These are phyloP conservation scores for Diaperis boleti DNA, from an alignment of 2,888 invertebrate species.

Conservation along the genomic window DNA sequence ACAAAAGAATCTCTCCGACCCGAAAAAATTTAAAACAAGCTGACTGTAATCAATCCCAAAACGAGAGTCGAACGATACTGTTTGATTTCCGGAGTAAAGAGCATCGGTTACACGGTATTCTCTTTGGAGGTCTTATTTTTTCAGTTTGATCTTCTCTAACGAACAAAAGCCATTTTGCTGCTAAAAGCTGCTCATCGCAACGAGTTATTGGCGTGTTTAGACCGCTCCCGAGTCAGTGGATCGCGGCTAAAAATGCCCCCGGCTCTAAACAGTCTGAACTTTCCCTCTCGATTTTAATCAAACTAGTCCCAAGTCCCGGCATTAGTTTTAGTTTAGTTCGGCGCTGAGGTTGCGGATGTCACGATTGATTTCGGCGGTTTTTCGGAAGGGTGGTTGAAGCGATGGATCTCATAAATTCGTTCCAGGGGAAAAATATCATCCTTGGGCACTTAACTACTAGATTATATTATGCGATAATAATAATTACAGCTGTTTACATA, in stretches of 20 bases:
- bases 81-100: conserved; percentile 20
- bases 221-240: no score
- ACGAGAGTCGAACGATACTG: conserved; percentile 6
- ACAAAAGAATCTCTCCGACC: neutral
- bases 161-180: conserved; percentile 9
- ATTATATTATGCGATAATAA: no score
- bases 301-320: neutral
- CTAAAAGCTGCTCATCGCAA: conserved; percentile 7
- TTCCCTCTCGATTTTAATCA: neutral
- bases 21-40: conserved; percentile 13
- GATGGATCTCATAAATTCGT: conserved; percentile 37
- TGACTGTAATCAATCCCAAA: conserved; percentile 16
- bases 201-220: neutral
- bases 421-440: no score
- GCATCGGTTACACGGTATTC: conserved; percentile 21
- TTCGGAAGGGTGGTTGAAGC: conserved; percentile 9
- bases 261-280: neutral
- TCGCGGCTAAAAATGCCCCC: no score
- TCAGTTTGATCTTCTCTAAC: conserved; percentile 22
- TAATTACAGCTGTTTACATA: no score
- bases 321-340: neutral
- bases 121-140: conserved; percentile 17
- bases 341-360: conserved; percentile 7
- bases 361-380: conserved; percentile 24
- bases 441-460: no score